These are phyloP conservation scores for Drosophila borealis DNA, from an alignment of 2,888 invertebrate species.

Conservation along the genomic window DNA sequence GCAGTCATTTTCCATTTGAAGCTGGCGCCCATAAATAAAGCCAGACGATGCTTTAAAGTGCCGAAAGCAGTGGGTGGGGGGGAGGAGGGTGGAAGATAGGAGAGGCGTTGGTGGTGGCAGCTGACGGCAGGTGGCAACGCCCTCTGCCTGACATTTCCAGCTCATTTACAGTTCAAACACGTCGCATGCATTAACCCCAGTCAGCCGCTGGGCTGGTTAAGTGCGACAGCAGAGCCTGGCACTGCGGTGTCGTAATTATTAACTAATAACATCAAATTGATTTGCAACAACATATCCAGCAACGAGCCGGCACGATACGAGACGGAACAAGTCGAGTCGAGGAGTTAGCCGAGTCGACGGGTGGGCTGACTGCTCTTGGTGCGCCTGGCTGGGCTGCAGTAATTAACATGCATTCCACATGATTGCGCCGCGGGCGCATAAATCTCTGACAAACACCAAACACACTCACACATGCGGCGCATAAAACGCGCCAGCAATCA, in stretches of 20 bases:
- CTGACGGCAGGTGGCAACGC: slow-evolving; percentile 33
- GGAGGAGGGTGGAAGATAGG: neutral
- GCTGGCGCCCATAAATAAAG: slow-evolving; percentile 66
- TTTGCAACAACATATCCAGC: slow-evolving; percentile 70
- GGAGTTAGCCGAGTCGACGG: slow-evolving; percentile 1
- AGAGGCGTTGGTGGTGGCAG: neutral
- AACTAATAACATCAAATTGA: slow-evolving; percentile 81
- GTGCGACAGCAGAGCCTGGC: slow-evolving; percentile 62
- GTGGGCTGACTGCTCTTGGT: slow-evolving; percentile 20
- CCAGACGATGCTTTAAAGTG: slow-evolving; percentile 51
- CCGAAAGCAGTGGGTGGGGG: neutral
- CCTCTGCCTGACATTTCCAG: slow-evolving; percentile 72
- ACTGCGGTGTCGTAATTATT: slow-evolving; percentile 74
- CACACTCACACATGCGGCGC: slow-evolving; percentile 21
- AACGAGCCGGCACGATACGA: neutral
- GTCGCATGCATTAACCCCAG: slow-evolving; percentile 76
- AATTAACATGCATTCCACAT: slow-evolving; percentile 81
- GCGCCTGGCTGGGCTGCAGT: slow-evolving; percentile 54
- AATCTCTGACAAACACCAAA: slow-evolving; percentile 56
- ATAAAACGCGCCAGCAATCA: slow-evolving; percentile 61
- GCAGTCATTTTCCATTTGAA: slow-evolving; percentile 68
- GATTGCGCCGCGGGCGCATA: slow-evolving; percentile 73
- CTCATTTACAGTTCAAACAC: slow-evolving; percentile 80
- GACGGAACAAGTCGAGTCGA: neutral
- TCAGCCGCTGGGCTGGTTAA: slow-evolving; percentile 64